Conservation (phyloP, 2,797 vertebrate genomes). For the Mormyrus hasselquistii region DNA sequence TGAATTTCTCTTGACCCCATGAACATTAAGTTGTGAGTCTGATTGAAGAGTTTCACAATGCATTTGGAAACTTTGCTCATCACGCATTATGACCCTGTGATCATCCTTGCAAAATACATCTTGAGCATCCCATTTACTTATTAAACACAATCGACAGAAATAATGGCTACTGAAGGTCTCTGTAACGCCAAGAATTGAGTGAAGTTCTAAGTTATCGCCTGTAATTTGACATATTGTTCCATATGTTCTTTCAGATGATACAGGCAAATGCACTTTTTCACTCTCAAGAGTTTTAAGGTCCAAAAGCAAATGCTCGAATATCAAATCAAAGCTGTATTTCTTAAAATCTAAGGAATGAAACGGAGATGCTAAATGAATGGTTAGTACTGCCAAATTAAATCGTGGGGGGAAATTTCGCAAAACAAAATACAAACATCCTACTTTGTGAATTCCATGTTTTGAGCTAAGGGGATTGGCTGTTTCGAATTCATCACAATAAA, state of each 20-base stretch:
- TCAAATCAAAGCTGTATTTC: background rate
- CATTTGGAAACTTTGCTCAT: background rate
- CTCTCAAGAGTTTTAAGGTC: background rate
- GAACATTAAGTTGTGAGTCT: background rate
- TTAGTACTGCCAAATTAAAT: background rate
- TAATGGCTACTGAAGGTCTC: background rate
- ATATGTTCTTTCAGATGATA: background rate
- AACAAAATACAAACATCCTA: slow-evolving; percentile 8
- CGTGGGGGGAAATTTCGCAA: background rate
- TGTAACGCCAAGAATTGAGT: background rate
- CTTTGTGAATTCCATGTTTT: background rate
- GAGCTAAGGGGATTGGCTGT: slow-evolving; percentile 17
- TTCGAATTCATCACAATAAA: slow-evolving; percentile 36
- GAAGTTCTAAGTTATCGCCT: background rate
- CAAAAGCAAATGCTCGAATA: background rate
- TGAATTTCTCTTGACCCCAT: background rate
- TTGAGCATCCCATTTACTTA: background rate
- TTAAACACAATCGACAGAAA: background rate
- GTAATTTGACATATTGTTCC: background rate
- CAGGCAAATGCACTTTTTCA: background rate
- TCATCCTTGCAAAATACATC: background rate
- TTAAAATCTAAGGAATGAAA: background rate
- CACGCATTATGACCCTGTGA: background rate
- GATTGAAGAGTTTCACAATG: background rate
- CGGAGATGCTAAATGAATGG: slow-evolving; percentile 14